Conservation (phyloP, 1,140 invertebrate genomes). For the Paralvinella palmiformis region DNA sequence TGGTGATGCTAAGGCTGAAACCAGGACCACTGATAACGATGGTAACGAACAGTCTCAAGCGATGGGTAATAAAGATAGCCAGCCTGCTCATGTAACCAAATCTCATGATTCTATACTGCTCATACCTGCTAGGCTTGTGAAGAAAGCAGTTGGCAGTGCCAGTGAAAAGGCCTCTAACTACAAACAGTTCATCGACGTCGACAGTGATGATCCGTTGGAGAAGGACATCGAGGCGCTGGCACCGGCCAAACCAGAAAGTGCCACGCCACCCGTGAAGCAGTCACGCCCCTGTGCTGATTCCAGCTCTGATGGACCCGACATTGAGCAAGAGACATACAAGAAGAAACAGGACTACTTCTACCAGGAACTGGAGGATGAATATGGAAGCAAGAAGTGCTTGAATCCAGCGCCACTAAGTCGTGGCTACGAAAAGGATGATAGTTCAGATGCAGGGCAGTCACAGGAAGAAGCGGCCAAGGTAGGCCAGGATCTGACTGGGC, state of each 20-base stretch:
- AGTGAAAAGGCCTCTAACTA: conserved; percentile 1
- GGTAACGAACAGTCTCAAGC: too few species aligned
- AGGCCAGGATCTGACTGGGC: not conserved
- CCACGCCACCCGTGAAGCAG: not conserved
- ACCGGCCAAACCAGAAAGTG: too few species aligned
- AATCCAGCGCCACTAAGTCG: conserved; percentile 53
- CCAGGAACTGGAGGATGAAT: conserved; percentile 47
- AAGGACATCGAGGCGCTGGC: not conserved
- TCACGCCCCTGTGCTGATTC: not conserved
- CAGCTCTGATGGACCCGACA: not conserved
- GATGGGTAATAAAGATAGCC: too few species aligned
- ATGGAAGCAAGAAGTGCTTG: conserved; percentile 59
- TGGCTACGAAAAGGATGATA: conserved; percentile 19
- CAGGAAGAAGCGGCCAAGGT: conserved; percentile 45
- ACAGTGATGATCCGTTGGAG: conserved; percentile 6
- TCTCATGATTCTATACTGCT: too few species aligned
- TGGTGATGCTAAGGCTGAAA: too few species aligned
- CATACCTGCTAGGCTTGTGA: not conserved
- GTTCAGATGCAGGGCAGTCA: conserved; percentile 25
- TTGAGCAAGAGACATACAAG: conserved; percentile 26
- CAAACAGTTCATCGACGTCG: conserved; percentile 2
- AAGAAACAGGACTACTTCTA: conserved; percentile 43
- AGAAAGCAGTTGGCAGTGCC: not conserved
- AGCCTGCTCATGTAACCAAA: too few species aligned
- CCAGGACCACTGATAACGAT: too few species aligned